A percentile compares a stretch with the other conserved stretches of the same genome.
These are phyloP conservation scores for Harlomillsia oculata DNA, from an alignment of 1,140 invertebrate genomes.

Conservation along the genomic window DNA sequence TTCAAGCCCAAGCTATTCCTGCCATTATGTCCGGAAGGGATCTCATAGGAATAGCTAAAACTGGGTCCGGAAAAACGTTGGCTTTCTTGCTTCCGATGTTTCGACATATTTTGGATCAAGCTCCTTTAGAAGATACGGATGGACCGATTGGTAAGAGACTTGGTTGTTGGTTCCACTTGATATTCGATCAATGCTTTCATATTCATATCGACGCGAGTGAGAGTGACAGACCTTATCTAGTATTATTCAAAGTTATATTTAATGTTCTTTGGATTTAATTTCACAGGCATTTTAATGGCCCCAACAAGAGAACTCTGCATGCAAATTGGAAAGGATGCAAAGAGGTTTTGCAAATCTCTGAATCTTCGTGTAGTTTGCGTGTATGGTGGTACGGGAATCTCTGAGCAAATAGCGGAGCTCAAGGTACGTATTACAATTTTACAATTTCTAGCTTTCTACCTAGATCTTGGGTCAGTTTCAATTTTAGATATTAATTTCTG, in stretches of 20 bases:
- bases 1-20: slow-evolving; percentile 96
- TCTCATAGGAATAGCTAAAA: slow-evolving; percentile 98
- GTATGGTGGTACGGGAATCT: slow-evolving; percentile 96
- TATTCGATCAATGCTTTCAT: too few species aligned
- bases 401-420: slow-evolving; percentile 93
- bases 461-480: not conserved
- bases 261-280: not conserved
- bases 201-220: too few species aligned
- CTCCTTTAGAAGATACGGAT: slow-evolving; percentile 83
- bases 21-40: slow-evolving; percentile 96
- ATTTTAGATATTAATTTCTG: slow-evolving; percentile 9
- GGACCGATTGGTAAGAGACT: slow-evolving; percentile 74
- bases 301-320: slow-evolving; percentile 96
- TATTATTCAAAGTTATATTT: not conserved
- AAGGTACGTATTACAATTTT: slow-evolving; percentile 46
- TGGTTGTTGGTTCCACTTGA: too few species aligned
- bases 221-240: too few species aligned
- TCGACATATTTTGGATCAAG: slow-evolving; percentile 91
- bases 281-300: slow-evolving; percentile 80
- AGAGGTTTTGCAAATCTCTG: slow-evolving; percentile 85
- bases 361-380: slow-evolving; percentile 86
- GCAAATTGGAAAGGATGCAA: slow-evolving; percentile 96
- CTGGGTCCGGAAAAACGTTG: slow-evolving; percentile 96
- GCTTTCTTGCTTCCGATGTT: slow-evolving; percentile 98
- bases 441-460: not conserved